Conservation (phyloP, 2,113 vertebrate species). For the Amphiprion ocellaris region DNA sequence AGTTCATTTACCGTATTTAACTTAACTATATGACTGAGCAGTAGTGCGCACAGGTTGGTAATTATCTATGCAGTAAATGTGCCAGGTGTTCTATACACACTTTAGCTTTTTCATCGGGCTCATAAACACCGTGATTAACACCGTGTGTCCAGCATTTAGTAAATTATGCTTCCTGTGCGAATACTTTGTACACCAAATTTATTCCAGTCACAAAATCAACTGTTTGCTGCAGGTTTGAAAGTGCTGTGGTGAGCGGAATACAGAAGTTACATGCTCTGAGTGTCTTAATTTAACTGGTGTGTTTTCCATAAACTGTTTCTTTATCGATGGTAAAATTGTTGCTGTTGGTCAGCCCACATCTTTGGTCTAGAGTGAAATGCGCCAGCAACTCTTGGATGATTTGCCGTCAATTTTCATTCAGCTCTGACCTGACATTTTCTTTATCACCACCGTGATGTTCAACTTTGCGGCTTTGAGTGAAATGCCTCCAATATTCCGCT, state of each 20-base stretch:
- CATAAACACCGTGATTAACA: conserved; percentile 38
- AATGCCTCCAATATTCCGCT: background rate
- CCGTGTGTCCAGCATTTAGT: conserved; percentile 11
- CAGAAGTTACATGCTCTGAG: background rate
- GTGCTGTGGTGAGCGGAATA: background rate
- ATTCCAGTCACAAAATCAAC: background rate
- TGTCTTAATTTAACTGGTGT: too few species aligned
- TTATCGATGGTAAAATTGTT: too few species aligned
- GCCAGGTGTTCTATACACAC: conserved; percentile 33
- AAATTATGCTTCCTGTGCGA: background rate
- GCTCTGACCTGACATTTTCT: background rate
- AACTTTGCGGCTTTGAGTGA: background rate
- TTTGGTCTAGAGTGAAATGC: too few species aligned
- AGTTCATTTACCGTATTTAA: conserved; percentile 26
- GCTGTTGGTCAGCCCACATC: too few species aligned
- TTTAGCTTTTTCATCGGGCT: conserved; percentile 34
- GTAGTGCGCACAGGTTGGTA: conserved; percentile 7
- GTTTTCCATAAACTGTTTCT: too few species aligned
- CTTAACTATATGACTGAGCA: conserved; percentile 10
- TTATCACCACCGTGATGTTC: background rate
- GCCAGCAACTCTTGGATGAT: too few species aligned
- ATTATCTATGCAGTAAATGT: conserved; percentile 47
- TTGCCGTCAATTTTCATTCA: background rate
- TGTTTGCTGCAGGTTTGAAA: background rate
- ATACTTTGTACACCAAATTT: conserved; percentile 1